These are phyloP conservation scores for Tridacna crocea DNA, from an alignment of 2,888 invertebrate species.

Conservation along the genomic window DNA sequence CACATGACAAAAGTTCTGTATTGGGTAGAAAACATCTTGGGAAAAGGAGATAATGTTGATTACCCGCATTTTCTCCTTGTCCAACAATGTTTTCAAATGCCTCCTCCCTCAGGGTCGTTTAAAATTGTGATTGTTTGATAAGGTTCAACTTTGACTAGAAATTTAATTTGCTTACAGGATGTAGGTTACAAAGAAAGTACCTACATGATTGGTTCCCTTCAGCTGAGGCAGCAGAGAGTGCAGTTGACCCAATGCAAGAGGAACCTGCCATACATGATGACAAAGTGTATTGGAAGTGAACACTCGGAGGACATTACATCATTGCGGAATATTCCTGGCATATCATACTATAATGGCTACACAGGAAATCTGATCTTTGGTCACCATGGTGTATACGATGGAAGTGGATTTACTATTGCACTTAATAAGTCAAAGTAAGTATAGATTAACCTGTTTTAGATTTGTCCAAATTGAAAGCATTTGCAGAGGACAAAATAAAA, in stretches of 20 bases:
- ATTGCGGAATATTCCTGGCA: constrained; percentile 11
- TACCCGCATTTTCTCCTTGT: too few relatives aligned
- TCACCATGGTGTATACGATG: constrained; percentile 72
- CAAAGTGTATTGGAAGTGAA: constrained; percentile 47
- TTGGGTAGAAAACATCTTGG: too few relatives aligned
- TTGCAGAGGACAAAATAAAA: too few relatives aligned
- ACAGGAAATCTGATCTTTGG: constrained; percentile 66
- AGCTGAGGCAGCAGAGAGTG: constrained; percentile 76
- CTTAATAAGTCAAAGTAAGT: constrained; percentile 47
- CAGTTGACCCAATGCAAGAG: constrained; percentile 60
- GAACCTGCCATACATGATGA: constrained; percentile 35
- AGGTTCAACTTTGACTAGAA: too few relatives aligned
- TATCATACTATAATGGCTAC: constrained; percentile 35
- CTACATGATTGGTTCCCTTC: constrained; percentile 77
- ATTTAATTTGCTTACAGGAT: background rate
- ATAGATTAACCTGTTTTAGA: background rate
- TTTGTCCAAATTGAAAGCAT: too few relatives aligned
- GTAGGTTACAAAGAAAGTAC: constrained; percentile 12
- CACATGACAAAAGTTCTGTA: too few relatives aligned
- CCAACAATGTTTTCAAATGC: too few relatives aligned
- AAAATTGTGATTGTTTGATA: too few relatives aligned
- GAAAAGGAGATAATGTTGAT: too few relatives aligned
- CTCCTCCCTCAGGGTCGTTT: too few relatives aligned
- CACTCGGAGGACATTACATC: constrained; percentile 47
- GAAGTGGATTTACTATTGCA: constrained; percentile 69